Conservation (phyloP, 2,888 invertebrate species). For the Euphydryas editha region DNA sequence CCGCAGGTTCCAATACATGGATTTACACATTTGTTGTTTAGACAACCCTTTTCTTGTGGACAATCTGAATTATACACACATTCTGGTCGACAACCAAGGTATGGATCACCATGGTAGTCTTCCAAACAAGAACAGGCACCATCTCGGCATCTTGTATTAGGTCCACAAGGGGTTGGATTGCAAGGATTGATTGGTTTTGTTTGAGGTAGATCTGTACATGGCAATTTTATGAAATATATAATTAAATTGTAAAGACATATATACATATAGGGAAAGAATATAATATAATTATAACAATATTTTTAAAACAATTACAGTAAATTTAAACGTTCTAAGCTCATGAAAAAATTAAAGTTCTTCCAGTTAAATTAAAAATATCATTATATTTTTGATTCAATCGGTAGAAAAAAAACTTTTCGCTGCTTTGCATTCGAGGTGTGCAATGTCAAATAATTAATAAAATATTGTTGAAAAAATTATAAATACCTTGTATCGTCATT, state of each 20-base stretch:
- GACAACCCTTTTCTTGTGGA: conserved; percentile 85
- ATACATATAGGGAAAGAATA: too few relatives aligned
- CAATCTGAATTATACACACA: conserved; percentile 88
- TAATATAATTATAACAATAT: too few relatives aligned
- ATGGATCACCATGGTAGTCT: conserved; percentile 87
- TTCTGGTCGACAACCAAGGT: conserved; percentile 87
- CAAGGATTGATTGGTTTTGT: conserved; percentile 77
- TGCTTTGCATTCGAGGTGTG: too few relatives aligned
- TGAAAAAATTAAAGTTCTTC: too few relatives aligned
- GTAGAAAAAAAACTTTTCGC: too few relatives aligned
- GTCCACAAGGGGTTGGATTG: conserved; percentile 86
- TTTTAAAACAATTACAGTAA: too few relatives aligned
- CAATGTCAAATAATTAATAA: background rate
- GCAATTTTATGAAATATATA: background rate
- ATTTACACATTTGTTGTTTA: conserved; percentile 87
- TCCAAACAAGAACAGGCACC: conserved; percentile 84
- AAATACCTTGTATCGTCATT: conserved; percentile 77
- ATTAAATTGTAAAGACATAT: background rate
- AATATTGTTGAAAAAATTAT: background rate
- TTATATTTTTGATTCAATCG: too few relatives aligned
- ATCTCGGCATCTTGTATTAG: conserved; percentile 83
- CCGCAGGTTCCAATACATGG: conserved; percentile 90
- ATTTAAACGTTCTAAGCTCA: too few relatives aligned
- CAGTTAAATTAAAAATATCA: too few relatives aligned
- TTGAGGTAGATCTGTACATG: conserved; percentile 51